Evolutionary conservation across 2,888 invertebrate genomes (phyloP).

Genomic region (Caenorhabditis virilis): DNA sequence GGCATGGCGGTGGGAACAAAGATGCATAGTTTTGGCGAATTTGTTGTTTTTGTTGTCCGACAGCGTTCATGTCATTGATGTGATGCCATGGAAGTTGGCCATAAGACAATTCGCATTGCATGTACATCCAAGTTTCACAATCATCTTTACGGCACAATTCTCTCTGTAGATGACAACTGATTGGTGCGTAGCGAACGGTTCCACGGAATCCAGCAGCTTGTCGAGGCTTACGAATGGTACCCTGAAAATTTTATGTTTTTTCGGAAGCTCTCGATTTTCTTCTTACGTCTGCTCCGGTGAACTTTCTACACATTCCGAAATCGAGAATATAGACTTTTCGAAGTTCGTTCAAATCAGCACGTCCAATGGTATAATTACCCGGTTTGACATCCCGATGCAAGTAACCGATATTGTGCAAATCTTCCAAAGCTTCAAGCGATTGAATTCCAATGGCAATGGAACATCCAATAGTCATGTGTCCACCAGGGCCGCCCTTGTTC

Average conservation of each 20-base stretch:
- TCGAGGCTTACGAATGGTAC: constrained; percentile 59
- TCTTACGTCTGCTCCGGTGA: constrained; percentile 35
- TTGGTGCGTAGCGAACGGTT: constrained; percentile 63
- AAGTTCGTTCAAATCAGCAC: constrained; percentile 43
- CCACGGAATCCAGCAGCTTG: too few relatives aligned
- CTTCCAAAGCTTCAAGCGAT: constrained; percentile 49
- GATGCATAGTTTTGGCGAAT: constrained; percentile 42
- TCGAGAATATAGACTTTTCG: too few relatives aligned
- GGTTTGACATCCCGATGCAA: constrained; percentile 49
- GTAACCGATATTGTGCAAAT: constrained; percentile 61
- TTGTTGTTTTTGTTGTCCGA: constrained; percentile 57
- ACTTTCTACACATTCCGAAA: constrained; percentile 49
- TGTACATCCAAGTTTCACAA: constrained; percentile 57
- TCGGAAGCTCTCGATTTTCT: too few relatives aligned
- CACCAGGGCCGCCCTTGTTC: constrained; percentile 44
- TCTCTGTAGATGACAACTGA: constrained; percentile 60
- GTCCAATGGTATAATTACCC: constrained; percentile 48
- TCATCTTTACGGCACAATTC: constrained; percentile 58
- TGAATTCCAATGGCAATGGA: constrained; percentile 46
- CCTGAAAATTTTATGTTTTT: too few relatives aligned
- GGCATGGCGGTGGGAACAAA: constrained; percentile 49
- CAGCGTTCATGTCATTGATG: constrained; percentile 56
- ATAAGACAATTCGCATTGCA: constrained; percentile 55
- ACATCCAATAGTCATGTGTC: constrained; percentile 49
- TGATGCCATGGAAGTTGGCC: constrained; percentile 58